Base-by-base conservation (phyloP, 2,797 vertebrate species). In the Hypotaenidia philippensis region DNA sequence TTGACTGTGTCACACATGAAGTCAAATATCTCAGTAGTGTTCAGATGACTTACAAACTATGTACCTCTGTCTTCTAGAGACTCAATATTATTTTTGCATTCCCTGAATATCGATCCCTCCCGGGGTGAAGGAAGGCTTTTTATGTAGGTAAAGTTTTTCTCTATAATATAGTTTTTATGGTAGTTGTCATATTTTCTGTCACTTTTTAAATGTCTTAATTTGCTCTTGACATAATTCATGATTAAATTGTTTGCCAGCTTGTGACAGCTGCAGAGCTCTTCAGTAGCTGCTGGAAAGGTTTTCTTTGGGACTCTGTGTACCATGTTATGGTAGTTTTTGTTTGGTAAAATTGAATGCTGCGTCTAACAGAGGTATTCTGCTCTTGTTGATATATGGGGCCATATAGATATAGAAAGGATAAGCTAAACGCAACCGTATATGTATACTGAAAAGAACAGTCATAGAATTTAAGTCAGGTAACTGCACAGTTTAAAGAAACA, bases 21-120 rank as follows among this genome's bases (percentile, higher is more conserved):
- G 53, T 65, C 70, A 91, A 95, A 70, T 75, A 57, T n/a, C 55
- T 55, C 18, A 60, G 29, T 53, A 66, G 32, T 3, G 1, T 93
- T 76, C 78, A 90, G 56, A 80, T 96, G 71, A 75, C 89, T 77
- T 91, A 83, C 88, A 68, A 4, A 82, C 77, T 87, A 15, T 56
- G 57, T 23, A 52, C 18, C 91, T 87, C 65, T 59, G 45, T 68
- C 93, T 80, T 93, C 40, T 81, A n/a, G 85, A 77, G 63, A 71
- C 65, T 87, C 85, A 95, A 83, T 76, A 64, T 40, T 89, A 20
- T 57, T 93, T 61, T 88, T 89, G 86, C 94, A 91, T 76, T 94
- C 61, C 50, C 23, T 89, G 9, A 64, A 81, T 93, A 94, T 34
- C 93, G 63, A 86, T 80, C 60, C 17, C 36, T 93, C 70, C 70